A percentile compares a stretch with the other conserved stretches of the same genome.
These are phyloP conservation scores for Oreonectes daqikongensis DNA, from an alignment of 2,797 vertebrate genomes.

Conservation along the genomic window DNA sequence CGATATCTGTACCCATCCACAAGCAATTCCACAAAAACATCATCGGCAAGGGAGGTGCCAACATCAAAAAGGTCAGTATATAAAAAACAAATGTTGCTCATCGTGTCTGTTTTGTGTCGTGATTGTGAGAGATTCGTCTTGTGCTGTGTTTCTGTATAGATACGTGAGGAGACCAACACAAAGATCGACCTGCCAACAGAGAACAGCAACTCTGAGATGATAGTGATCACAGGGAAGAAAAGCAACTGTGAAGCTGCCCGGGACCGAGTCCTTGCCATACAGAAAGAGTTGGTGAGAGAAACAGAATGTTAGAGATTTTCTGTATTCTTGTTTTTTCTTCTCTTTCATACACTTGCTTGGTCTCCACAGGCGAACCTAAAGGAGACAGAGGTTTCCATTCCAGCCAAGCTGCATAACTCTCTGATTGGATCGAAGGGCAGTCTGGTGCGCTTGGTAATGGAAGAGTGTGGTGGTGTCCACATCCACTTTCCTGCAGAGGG, in stretches of 20 bases:
- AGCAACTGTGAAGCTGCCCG: constrained; percentile 80
- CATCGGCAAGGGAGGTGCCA: constrained; percentile 81
- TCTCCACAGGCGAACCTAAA: constrained; percentile 79
- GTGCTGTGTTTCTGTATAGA: constrained; percentile 64
- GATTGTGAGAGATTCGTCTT: background rate
- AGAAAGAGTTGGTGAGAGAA: constrained; percentile 77
- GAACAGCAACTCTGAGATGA: constrained; percentile 84
- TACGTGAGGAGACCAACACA: constrained; percentile 83
- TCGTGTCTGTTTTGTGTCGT: background rate
- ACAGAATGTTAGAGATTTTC: background rate
- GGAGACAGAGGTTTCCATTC: constrained; percentile 80
- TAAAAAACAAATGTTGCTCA: background rate
- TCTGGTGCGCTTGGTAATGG: constrained; percentile 84
- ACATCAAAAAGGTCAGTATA: constrained; percentile 80
- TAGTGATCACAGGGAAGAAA: constrained; percentile 82
- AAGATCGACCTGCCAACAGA: constrained; percentile 84
- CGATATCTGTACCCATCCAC: constrained; percentile 81
- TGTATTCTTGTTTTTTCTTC: background rate
- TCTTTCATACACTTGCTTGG: background rate
- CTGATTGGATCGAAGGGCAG: constrained; percentile 84
- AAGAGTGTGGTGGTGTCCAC: constrained; percentile 83
- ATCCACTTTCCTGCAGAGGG: constrained; percentile 83
- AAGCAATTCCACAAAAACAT: constrained; percentile 88
- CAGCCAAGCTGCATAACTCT: constrained; percentile 83
- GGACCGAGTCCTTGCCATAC: constrained; percentile 80